Evolutionary conservation across 2,113 vertebrate genomes (phyloP).

Genomic region (Laticauda colubrina): DNA sequence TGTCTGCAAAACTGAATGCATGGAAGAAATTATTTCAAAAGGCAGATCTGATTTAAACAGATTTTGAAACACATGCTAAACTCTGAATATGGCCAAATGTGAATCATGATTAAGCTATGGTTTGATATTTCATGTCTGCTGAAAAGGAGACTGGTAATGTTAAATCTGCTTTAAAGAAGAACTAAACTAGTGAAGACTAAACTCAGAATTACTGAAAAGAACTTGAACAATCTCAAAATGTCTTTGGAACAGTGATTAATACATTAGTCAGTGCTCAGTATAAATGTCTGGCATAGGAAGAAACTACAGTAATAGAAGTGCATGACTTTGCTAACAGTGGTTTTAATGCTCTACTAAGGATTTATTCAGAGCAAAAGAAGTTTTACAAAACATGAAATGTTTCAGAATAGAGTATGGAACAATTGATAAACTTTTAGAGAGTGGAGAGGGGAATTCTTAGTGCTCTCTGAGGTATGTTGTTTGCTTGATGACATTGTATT

Average conservation of each 20-base stretch:
- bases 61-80: background rate
- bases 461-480: background rate
- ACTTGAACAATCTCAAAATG: constrained; percentile 20
- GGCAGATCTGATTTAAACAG: background rate
- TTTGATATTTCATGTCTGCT: background rate
- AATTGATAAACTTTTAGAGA: background rate
- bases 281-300: background rate
- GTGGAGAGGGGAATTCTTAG: background rate
- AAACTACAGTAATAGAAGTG: background rate
- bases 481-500: background rate
- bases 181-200: background rate
- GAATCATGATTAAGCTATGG: background rate
- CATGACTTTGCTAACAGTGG: constrained; percentile 9
- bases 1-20: background rate
- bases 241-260: constrained; percentile 31
- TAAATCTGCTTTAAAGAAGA: background rate
- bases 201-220: constrained; percentile 3
- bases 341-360: background rate
- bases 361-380: background rate
- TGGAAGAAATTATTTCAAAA: background rate
- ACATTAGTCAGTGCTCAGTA: constrained; percentile 27
- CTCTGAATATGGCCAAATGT: background rate
- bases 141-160: background rate
- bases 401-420: background rate
- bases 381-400: background rate